These are phyloP conservation scores for Heterochromis multidens DNA, from an alignment of 2,113 vertebrate genomes.

Conservation along the genomic window DNA sequence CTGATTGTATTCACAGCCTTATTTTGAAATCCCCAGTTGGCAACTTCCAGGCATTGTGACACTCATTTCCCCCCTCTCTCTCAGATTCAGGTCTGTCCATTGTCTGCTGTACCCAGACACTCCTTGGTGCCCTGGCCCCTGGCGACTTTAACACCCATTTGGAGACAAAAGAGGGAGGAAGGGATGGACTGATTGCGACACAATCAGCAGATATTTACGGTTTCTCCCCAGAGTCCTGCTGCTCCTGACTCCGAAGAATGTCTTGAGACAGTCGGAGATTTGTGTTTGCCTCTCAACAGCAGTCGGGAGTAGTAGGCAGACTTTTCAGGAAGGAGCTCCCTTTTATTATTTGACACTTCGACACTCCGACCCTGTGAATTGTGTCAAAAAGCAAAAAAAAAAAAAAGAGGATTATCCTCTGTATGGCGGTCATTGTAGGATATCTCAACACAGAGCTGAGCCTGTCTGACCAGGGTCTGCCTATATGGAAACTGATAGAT, in stretches of 20 bases:
- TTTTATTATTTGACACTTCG: background rate
- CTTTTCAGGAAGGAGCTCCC: background rate
- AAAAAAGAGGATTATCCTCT: background rate
- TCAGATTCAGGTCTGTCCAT: slow-evolving; percentile 91
- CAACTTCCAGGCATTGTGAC: slow-evolving; percentile 60
- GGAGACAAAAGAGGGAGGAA: slow-evolving; percentile 41
- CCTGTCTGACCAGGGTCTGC: too few relatives aligned
- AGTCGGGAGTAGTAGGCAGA: background rate
- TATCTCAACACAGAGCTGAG: background rate
- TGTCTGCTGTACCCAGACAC: slow-evolving; percentile 92
- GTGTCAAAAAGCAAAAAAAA: background rate
- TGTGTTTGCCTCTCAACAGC: background rate
- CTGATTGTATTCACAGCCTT: slow-evolving; percentile 33
- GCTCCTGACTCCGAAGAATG: background rate
- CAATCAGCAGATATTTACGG: too few relatives aligned
- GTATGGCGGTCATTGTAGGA: background rate
- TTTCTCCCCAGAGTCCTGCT: too few relatives aligned
- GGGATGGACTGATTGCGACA: background rate
- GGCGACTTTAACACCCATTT: slow-evolving; percentile 71
- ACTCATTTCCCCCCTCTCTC: slow-evolving; percentile 31
- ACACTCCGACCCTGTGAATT: background rate
- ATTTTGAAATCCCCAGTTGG: slow-evolving; percentile 54
- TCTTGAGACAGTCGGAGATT: background rate
- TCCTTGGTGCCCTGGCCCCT: slow-evolving; percentile 83
- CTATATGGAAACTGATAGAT: too few relatives aligned